Evolutionary conservation across 2,888 invertebrate species (phyloP).

Genomic region (Tenthredo amoena): DNA sequence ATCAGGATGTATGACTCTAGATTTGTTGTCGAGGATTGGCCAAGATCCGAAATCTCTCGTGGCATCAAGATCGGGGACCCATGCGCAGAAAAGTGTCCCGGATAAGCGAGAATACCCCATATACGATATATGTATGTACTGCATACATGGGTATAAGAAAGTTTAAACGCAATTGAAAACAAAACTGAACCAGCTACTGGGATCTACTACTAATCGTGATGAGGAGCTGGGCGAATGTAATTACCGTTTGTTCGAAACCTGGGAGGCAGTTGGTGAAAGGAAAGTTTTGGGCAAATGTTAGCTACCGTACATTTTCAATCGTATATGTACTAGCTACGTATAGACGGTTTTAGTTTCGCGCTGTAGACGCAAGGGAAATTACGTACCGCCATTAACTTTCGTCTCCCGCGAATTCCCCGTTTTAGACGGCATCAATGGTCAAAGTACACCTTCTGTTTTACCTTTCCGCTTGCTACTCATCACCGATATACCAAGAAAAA

Average conservation of each 20-base stretch:
- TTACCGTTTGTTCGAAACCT: slow-evolving; percentile 22
- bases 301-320: slow-evolving; percentile 37
- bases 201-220: slow-evolving; percentile 30
- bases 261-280: background rate
- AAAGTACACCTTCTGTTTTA: slow-evolving; percentile 34
- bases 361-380: slow-evolving; percentile 30
- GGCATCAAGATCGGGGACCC: too few relatives aligned
- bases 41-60: too few relatives aligned
- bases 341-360: background rate
- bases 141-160: background rate
- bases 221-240: slow-evolving; percentile 20
- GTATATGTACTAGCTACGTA: background rate
- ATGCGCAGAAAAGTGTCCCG: too few relatives aligned
- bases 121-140: background rate
- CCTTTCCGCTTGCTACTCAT: slow-evolving; percentile 3
- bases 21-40: too few relatives aligned
- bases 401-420: slow-evolving; percentile 18
- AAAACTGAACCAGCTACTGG: slow-evolving; percentile 4
- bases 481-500: background rate
- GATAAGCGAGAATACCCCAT: background rate
- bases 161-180: slow-evolving; percentile 13
- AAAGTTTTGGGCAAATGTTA: slow-evolving; percentile 32
- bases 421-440: background rate
- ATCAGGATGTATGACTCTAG: too few relatives aligned
- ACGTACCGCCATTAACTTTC: slow-evolving; percentile 29